These are phyloP conservation scores for Grammomys dolichurus DNA, from an alignment of 2,113 vertebrate genomes.

Conservation along the genomic window DNA sequence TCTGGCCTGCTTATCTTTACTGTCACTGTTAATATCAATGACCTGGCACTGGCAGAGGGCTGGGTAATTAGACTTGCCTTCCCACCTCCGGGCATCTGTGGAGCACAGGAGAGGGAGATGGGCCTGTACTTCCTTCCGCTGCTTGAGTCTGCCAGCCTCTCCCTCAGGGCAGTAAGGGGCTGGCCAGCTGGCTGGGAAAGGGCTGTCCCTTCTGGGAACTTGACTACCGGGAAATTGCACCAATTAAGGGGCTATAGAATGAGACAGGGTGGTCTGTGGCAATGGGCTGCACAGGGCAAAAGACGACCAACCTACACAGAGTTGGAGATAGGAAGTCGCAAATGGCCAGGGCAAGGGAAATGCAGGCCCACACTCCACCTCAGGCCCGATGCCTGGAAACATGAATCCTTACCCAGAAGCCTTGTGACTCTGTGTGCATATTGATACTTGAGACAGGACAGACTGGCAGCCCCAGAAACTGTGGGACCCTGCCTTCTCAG, in stretches of 20 bases:
- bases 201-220: constrained; percentile 56
- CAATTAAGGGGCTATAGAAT: neutral
- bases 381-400: neutral
- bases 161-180: neutral
- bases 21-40: neutral
- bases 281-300: neutral
- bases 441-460: neutral
- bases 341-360: neutral
- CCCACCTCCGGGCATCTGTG: neutral
- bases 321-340: neutral
- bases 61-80: neutral
- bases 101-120: neutral
- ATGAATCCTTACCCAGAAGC: neutral
- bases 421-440: neutral
- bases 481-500: neutral
- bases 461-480: neutral
- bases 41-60: neutral
- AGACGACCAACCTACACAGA: neutral
- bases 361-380: fast-evolving
- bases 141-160: neutral
- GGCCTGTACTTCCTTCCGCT: neutral
- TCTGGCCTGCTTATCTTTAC: constrained; percentile 2
- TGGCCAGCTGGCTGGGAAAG: constrained; percentile 19
- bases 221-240: neutral
- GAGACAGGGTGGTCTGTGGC: neutral